Evolutionary conservation across 2,888 invertebrate species (phyloP), one percentile per base, ranked within the genome.

Genomic region (Harpagoxenus sublaevis): DNA sequence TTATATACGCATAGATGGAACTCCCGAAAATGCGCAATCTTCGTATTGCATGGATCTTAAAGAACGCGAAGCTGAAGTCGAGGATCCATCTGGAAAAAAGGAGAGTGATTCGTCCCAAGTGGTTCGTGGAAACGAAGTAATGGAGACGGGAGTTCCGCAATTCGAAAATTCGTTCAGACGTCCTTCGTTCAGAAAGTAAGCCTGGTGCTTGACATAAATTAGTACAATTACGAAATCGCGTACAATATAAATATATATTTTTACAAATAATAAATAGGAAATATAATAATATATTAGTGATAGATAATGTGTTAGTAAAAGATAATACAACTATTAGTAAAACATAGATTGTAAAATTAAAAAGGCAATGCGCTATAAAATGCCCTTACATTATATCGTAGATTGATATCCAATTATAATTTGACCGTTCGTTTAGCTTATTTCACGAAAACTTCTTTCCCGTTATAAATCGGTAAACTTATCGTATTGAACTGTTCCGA

Each of bases 131-230:
- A 83, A 87, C 10, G 81, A 78, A 15, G 85, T 83, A 45, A 94
- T 94, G 93, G 92, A 93, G 71, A 89, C 91, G 45, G 88, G 87
- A 70, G 87, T 68, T 63, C 86, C 91, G 12, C 88, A 85, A 53
- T 85, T 89, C 35, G 55, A 88, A 39, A 63, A 65, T 35, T 79
- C 87, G 60, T 15, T 86, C 28, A 71, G 90, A 60, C 89, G 92
- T 60, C 91, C 91, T 39, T 84, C 91, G 5, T 89, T 92, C 23
- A 91, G 92, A 89, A 93, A 93, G 94, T 94, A 89, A 74, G n/a
- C 9, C 65, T 3, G 15, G 6, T 15, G 2, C 8, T 9, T 35
- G 12, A 8, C 23, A 39, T 15, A 63, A 48, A 63, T 51, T 74
- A 12, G 48, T 45, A 35, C 9, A 45, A 45, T 45, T 45, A 2